Conservation (phyloP, 64 coral and sea anemone genomes). For the Acropora yongei region DNA sequence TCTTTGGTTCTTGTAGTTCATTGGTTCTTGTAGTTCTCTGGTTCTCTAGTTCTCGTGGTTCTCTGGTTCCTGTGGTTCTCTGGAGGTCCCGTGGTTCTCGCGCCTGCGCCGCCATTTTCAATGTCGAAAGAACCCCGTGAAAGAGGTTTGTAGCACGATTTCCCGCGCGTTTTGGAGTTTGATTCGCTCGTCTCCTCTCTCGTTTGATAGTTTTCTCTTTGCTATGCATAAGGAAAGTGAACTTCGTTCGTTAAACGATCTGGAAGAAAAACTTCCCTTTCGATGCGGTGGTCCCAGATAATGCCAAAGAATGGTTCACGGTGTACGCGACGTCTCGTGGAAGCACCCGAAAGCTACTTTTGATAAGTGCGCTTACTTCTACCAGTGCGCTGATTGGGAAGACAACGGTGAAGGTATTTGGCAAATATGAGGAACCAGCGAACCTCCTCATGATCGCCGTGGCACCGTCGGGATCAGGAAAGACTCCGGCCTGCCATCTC, state of each 20-base stretch:
- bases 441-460: conserved; percentile 63
- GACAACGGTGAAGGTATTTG: conserved; percentile 69
- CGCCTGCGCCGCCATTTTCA: neutral
- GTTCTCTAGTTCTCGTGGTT: too few species aligned
- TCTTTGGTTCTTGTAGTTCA: too few species aligned
- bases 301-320: conserved; percentile 33
- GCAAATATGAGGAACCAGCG: conserved; percentile 31
- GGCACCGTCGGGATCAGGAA: conserved; percentile 73
- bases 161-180: neutral
- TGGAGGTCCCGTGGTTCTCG: neutral
- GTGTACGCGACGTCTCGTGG: conserved; percentile 37
- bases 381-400: conserved; percentile 74
- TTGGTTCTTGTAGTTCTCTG: too few species aligned
- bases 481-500: conserved; percentile 65
- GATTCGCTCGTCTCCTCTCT: neutral
- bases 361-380: conserved; percentile 53
- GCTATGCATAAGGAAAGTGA: too few species aligned
- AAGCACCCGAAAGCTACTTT: conserved; percentile 40
- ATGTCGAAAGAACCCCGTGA: neutral
- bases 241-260: neutral
- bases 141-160: neutral
- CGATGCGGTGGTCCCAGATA: conserved; percentile 43
- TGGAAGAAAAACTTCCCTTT: conserved; percentile 38
- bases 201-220: neutral
- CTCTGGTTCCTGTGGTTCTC: neutral